Base-by-base conservation (phyloP, 2,797 vertebrate genomes). In the Molossus alvarezi region DNA sequence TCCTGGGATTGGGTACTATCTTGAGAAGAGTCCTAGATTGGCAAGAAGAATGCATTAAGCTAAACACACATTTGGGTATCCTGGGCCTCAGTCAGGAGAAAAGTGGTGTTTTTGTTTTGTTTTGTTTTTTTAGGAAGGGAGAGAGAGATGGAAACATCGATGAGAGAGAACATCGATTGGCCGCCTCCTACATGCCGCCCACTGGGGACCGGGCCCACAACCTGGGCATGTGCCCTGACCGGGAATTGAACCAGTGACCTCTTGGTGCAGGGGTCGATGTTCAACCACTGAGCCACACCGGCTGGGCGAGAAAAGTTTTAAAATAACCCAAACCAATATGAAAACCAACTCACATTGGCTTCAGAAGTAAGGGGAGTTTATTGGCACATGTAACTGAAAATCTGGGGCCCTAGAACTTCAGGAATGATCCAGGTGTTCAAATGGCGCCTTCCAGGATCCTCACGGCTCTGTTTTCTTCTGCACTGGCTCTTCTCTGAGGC, bases 361-460 rank as follows among this genome's bases (percentile, higher is more conserved):
- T 72, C 25, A 91, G 73, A 62, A 73, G 65, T 62, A 27, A 75
- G 77, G 10, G 37, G 33, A 33, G 48, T 80, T 84, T 71, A 94
- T 88, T 48, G 53, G 69, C 80, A 58, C 33, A 60, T 17, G 64
- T 41, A 45, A 83, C 41, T 79, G 72, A 60, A 90, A 73, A 51
- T 64, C 67, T 45, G 33, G 21, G 23, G 45, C 18, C 5, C 1
- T 7, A 1, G 1, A 81, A 75, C 37, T 93, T 95, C 75, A 93
- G 92, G 88, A 21, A 55, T 21, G 29, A 93, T 93, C 75, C 29
- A 85, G 79, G 83, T 41, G 25, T 45, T 88, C 62, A 53, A 14
- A 23, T 8, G 18, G 25, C 12, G 25, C 23, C n/a, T 95, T 92
- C 48, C 33, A 73, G 88, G 90, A 41, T 45, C 79, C 75, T 69